Conservation (phyloP, 2,113 vertebrate genomes). For the Suncus etruscus region DNA sequence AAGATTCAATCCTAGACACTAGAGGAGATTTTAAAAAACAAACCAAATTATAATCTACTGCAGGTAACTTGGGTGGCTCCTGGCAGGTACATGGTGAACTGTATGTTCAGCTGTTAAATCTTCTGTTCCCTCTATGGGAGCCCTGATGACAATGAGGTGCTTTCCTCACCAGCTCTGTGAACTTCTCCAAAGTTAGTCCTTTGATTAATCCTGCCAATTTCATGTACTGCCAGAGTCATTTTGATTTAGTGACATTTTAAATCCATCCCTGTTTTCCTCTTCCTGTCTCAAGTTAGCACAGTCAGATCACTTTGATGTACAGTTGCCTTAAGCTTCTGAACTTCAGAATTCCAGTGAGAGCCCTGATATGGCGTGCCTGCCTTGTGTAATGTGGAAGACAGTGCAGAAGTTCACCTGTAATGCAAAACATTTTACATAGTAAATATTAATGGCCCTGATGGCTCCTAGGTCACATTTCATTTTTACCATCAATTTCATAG, state of each 20-base stretch:
- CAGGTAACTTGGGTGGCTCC: neutral
- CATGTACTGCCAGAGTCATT: slow-evolving; percentile 64
- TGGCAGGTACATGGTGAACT: neutral
- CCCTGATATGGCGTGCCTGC: slow-evolving; percentile 4
- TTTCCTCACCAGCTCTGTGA: slow-evolving; percentile 22
- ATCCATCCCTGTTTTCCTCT: slow-evolving; percentile 54
- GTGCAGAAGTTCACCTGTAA: slow-evolving; percentile 35
- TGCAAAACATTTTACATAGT: slow-evolving; percentile 65
- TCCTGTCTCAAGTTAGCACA: slow-evolving; percentile 50
- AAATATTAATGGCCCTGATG: slow-evolving; percentile 17
- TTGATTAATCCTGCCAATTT: slow-evolving; percentile 80
- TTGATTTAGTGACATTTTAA: slow-evolving; percentile 78
- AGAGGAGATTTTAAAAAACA: too few relatives aligned
- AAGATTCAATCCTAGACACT: too few relatives aligned
- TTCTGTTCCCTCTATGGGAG: neutral
- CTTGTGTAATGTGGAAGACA: slow-evolving; percentile 56
- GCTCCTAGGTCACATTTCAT: slow-evolving; percentile 58
- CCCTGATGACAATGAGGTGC: neutral
- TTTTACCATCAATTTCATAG: slow-evolving; percentile 61
- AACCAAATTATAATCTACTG: neutral
- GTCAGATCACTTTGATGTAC: slow-evolving; percentile 58
- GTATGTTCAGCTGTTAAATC: neutral
- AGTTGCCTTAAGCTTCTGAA: slow-evolving; percentile 35
- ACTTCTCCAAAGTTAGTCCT: slow-evolving; percentile 62
- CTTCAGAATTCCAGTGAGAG: slow-evolving; percentile 40